These are phyloP conservation scores for Zosterops pallidus DNA, from an alignment of 2,113 vertebrate genomes.

Conservation along the genomic window DNA sequence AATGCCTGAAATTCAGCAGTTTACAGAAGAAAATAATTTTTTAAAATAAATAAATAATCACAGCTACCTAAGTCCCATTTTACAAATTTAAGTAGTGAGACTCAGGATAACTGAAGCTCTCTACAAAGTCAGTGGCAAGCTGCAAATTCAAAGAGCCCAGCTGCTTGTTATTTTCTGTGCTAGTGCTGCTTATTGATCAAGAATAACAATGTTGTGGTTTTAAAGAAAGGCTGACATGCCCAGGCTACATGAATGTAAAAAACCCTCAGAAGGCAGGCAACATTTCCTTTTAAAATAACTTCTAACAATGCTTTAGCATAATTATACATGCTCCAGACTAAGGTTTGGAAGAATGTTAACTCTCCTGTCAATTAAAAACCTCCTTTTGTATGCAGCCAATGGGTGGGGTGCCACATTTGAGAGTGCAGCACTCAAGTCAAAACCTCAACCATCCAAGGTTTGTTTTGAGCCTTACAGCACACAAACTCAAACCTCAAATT, in stretches of 20 bases:
- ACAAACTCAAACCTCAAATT: not conserved
- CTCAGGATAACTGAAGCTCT: not conserved
- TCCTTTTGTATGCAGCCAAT: not conserved
- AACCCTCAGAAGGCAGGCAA: not conserved
- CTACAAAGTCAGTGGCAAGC: not conserved
- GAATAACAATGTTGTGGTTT: not conserved
- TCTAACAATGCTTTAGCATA: conserved; percentile 6
- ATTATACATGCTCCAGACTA: conserved; percentile 6
- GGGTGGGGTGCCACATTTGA: conserved; percentile 8
- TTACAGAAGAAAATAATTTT: not conserved
- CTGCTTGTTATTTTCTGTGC: not conserved
- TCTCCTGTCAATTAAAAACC: not conserved
- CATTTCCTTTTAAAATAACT: conserved; percentile 9
- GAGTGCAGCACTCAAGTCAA: not conserved
- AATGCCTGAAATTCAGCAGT: not conserved
- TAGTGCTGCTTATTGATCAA: not conserved
- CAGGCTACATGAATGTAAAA: not conserved
- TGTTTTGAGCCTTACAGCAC: not conserved
- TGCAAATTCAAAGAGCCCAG: not conserved
- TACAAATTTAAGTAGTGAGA: not conserved
- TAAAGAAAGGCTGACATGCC: not conserved
- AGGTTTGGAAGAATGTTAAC: conserved; percentile 15
- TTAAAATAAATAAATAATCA: not conserved
- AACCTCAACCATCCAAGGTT: not conserved
- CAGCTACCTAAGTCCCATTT: not conserved